Base-by-base conservation (phyloP, 2,888 invertebrate species). In the Fragum fragum region DNA sequence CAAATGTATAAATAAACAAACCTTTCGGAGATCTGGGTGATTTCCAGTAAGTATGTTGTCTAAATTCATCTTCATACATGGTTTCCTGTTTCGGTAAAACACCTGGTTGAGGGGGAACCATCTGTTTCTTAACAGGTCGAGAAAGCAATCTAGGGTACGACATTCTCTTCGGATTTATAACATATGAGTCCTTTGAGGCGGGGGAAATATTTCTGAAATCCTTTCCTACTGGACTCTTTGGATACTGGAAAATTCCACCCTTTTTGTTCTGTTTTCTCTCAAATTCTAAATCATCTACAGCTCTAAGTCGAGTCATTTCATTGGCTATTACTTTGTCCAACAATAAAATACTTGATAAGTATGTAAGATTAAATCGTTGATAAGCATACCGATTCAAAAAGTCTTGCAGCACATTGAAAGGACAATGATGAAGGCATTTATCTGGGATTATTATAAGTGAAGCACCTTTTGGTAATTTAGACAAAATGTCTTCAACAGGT, bases 401-500 rank as follows among this genome's bases (percentile, higher is more conserved):
- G 78, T 93, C 91, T 63, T 90, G 88, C 1, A 93, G 83, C 18
- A 88, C 72, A 21, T 82, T 87, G 76, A 93, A 94, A 0, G 94
- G 93, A 66, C 91, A 91, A n/a, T 88, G 78, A 69, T 81, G 83
- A 28, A 94, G 80, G n/a, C 84, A 83, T 63, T 91, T 91, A 79
- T 93, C 93, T n/a, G 93, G 93, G 18, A 94, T 82, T 11, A 94
- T 88, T 9, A 92, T 84, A n/a, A 94, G 66, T 28, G 90, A 88
- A 75, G 88, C 89, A 7, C 87, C 86, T 7, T 83, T 76, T 6
- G 90, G 89, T 3, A 92, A 79, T 79, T 90, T 89, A 18, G 83
- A 78, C 47, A 94, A 78, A 71, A 93, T 90, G 73, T 93, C 93
- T 71, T 91, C 89, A 1, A 93, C 84, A 0, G 93, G 93, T 11